Evolutionary conservation across 2,888 invertebrate species (phyloP), one percentile per base, ranked within the genome.

Genomic region (Quadroppia sp.): DNA sequence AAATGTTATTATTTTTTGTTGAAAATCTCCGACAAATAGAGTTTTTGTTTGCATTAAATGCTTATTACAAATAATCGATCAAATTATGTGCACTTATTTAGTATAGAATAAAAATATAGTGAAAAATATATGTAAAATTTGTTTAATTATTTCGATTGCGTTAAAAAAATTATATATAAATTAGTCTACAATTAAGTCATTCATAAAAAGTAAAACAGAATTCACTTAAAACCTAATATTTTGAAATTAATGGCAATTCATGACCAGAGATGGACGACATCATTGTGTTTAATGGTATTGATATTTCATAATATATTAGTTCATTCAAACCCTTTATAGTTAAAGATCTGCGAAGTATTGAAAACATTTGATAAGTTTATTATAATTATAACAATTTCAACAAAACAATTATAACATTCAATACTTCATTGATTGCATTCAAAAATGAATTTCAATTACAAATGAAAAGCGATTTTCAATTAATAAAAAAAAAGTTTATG

Each of bases 261-360:
- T 69, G 69, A 69, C 69, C 69, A 69, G 69, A 69, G 69, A 69
- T 69, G 69, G 69, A 69, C 42, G 69, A 69, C 42, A 42, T 64
- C 36, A 64, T 30, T n/a, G n/a, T n/a, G n/a, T n/a, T n/a, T n/a
- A n/a, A n/a, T n/a, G n/a, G n/a, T n/a, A n/a, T n/a, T n/a, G n/a
- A n/a, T n/a, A n/a, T n/a, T n/a, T n/a, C n/a, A n/a, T n/a, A n/a
- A n/a, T n/a, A n/a, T n/a, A n/a, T n/a, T n/a, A n/a, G 11, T 36
- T 36, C 36, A 36, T 36, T 36, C 6, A 17, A 45, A 45, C 11
- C 45, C 45, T 15, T 15, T 45, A 15, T 9, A 45, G 6, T 7
- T 2, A 45, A 36, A 45, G 45, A 17, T 45, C 45, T 9, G 45
- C 2, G 11, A 9, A 45, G 45, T 45, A 45, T 45, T 17, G 45